phyloP scores from a whole-genome alignment of 1,140 invertebrate species.

The Lamellibrachia luymesi region DNA sequence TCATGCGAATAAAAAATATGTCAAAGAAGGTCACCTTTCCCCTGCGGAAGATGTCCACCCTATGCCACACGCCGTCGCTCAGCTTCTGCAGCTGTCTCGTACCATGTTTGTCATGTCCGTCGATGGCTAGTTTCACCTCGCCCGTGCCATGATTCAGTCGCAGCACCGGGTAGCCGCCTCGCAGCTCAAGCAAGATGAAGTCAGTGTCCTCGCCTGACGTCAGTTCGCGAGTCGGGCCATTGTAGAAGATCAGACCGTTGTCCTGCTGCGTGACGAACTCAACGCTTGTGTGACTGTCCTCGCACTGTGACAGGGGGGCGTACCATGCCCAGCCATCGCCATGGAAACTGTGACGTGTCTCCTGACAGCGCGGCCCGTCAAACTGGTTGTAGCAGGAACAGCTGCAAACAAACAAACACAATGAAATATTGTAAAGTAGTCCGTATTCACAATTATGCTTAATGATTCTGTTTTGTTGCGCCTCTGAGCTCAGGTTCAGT shows the following conservation, averaged over 20 bases:
- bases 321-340: constrained; percentile 75
- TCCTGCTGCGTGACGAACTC: constrained; percentile 90
- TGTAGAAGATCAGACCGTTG: constrained; percentile 86
- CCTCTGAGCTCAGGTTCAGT: no score
- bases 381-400: constrained; percentile 89
- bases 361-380: constrained; percentile 92
- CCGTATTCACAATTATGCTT: no score
- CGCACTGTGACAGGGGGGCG: constrained; percentile 91
- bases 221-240: constrained; percentile 88
- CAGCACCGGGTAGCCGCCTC: constrained; percentile 83
- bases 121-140: constrained; percentile 82
- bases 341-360: constrained; percentile 80
- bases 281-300: constrained; percentile 88
- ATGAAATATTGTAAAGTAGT: neutral
- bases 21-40: constrained; percentile 67
- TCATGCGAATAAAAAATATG: no score
- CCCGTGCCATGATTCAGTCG: constrained; percentile 94
- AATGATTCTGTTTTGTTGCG: no score
- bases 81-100: constrained; percentile 72
- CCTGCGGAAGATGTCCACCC: constrained; percentile 92
- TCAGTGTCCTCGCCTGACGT: constrained; percentile 79
- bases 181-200: constrained; percentile 90
- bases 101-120: constrained; percentile 51
- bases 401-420: constrained; percentile 48
- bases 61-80: constrained; percentile 94